Base-by-base conservation (phyloP, 2,797 vertebrate genomes). In the Cirrhinus mrigala region DNA sequence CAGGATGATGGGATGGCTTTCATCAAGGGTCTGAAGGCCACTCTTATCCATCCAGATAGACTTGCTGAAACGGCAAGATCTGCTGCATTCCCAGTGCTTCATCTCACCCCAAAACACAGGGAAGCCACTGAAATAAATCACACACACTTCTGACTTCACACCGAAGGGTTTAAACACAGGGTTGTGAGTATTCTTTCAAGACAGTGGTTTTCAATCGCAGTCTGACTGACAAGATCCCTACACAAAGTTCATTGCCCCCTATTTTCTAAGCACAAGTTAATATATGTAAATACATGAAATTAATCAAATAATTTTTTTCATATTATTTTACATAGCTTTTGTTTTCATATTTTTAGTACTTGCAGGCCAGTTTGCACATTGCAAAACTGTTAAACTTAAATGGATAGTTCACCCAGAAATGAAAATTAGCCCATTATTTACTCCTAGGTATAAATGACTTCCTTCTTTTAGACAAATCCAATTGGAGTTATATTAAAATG, bases 11-110 rank as follows among this genome's bases (percentile, higher is more conserved):
- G 84, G 84, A 82, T 27, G 52, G 77, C 76, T 87, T 89, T 85
- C 82, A 86, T 88, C 88, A 81, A 37, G 40, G 52, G 77, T 84
- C 78, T 68, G 86, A 91, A 87, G 85, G 89, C 87, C 83, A 73
- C 46, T 66, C 48, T 81, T 62, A 89, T 90, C 85, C 82, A 86
- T 85, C 81, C 78, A 58, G 69, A 78, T 60, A 58, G 69, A 74
- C 85, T 78, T 87, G 71, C 87, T 83, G 88, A 89, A 84, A 29
- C 71, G 76, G 87, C 87, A 89, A 83, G 75, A 85, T 75, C 64
- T 58, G 77, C 73, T 44, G 73, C 74, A 75, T 74, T 84, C 56
- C 56, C 73, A 60, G 76, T 83, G 29, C 75, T 62, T 70, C 76
- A 66, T 81, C 75, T 79, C 29, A 82, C 52, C 68, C 75, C 66